Evolutionary conservation across 2,797 vertebrate species (phyloP).

Genomic region (Pseudopleuronectes americanus): DNA sequence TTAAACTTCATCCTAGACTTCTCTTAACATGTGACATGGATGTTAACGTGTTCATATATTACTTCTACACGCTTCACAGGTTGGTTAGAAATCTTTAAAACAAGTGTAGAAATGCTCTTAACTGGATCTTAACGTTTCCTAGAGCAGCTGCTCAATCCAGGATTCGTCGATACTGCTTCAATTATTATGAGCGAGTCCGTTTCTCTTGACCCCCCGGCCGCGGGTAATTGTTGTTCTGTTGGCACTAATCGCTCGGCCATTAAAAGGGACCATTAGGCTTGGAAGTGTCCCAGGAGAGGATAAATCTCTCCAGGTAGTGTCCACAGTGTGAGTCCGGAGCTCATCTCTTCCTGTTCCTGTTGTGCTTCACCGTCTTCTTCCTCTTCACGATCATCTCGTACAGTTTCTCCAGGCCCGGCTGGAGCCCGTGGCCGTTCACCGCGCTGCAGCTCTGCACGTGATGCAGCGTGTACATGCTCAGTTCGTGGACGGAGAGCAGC

Average conservation of each 20-base stretch:
- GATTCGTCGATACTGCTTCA: slow-evolving; percentile 72
- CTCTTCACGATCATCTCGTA: slow-evolving; percentile 92
- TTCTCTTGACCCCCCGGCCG: slow-evolving; percentile 66
- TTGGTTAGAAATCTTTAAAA: slow-evolving; percentile 43
- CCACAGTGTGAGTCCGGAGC: slow-evolving; percentile 14
- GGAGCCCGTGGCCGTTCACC: slow-evolving; percentile 88
- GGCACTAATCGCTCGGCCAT: slow-evolving; percentile 65
- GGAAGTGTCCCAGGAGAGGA: slow-evolving; percentile 56
- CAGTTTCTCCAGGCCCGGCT: slow-evolving; percentile 88
- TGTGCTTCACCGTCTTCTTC: slow-evolving; percentile 86
- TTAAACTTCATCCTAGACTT: neutral
- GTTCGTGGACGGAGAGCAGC: slow-evolving; percentile 86
- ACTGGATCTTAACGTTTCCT: slow-evolving; percentile 54
- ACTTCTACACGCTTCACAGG: slow-evolving; percentile 30
- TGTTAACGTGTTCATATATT: slow-evolving; percentile 11
- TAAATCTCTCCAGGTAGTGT: slow-evolving; percentile 46
- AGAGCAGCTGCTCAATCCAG: slow-evolving; percentile 51
- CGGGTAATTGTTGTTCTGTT: slow-evolving; percentile 66
- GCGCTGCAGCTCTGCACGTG: slow-evolving; percentile 91
- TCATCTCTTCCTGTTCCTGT: slow-evolving; percentile 87
- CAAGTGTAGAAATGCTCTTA: slow-evolving; percentile 61
- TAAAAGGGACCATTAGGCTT: slow-evolving; percentile 54
- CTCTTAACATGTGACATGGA: neutral
- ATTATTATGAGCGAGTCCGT: slow-evolving; percentile 74
- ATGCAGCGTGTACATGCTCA: slow-evolving; percentile 83